Evolutionary conservation across 2,113 vertebrate genomes (phyloP), one percentile per base, ranked within the genome.

Genomic region (Vanacampus margaritifer): DNA sequence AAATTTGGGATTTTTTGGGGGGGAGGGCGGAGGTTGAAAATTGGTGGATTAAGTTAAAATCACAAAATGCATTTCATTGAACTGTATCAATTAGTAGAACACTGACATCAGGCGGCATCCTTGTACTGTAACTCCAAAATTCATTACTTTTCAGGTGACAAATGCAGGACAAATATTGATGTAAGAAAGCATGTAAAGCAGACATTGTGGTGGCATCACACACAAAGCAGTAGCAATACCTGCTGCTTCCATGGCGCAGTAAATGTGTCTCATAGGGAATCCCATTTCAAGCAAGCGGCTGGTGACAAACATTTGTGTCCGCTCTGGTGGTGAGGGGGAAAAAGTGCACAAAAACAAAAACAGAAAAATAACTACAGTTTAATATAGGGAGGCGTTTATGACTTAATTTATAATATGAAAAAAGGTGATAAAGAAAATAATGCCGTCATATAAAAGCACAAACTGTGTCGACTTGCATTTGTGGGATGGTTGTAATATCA

Each of bases 231-330:
- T 92, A 92, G 83, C 74, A 81, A 75, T 93, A 93, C 92, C 92
- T 93, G 93, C 89, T 74, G 91, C 89, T 74, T 93, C 93, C 91
- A 93, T 91, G 74, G 93, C 93, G 84, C 87, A 90, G 90, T 90
- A 90, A 89, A 93, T 93, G 83, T 93, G 92, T 80, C 91, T 91
- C 84, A 93, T 87, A 83, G 93, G 85, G 86, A 93, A 93, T 81
- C 92, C 93, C 93, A 93, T 93, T 89, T 93, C 93, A 80, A 93
- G 85, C 84, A 93, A 89, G 23, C 91, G 91, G 71, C 89, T 91
- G 82, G 92, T 91, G 82, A 92, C 92, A 87, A 92, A 92, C 85
- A 92, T 90, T 83, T 90, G 90, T 77, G 91, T 87, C 80, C 89
- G 88, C 64, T 93, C 92, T 93, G 84, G 86, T 84, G 78, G 64